Evolutionary conservation across 2,888 invertebrate genomes (phyloP).

Genomic region (Caenorhabditis becei): DNA sequence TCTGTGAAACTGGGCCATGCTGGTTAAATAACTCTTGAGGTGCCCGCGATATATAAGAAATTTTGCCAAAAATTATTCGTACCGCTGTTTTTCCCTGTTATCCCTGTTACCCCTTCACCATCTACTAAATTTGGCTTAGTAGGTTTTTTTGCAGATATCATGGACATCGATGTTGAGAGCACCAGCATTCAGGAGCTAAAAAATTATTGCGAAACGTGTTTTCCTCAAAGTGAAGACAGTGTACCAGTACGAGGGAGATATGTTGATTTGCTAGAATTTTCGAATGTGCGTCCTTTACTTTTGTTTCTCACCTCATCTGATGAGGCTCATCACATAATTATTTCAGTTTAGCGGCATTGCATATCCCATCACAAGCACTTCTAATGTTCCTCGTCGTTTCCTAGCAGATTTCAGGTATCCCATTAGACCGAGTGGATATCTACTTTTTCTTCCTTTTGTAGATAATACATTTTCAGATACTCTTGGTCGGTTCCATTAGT

Average conservation of each 20-base stretch:
- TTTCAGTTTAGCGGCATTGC: slow-evolving; percentile 66
- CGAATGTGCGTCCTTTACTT: slow-evolving; percentile 52
- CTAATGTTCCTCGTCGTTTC: slow-evolving; percentile 48
- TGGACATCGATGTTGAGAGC: slow-evolving; percentile 28
- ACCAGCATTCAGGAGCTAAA: slow-evolving; percentile 20
- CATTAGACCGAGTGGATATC: too few species aligned
- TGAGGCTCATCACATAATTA: not conserved
- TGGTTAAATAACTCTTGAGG: too few species aligned
- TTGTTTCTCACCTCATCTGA: too few species aligned
- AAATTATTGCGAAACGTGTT: slow-evolving; percentile 61
- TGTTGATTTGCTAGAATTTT: slow-evolving; percentile 70
- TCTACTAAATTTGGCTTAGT: too few species aligned
- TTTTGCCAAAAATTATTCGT: too few species aligned
- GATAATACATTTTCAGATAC: slow-evolving; percentile 38
- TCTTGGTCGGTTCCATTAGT: slow-evolving; percentile 71
- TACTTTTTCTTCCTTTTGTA: too few species aligned
- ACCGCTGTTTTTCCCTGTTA: too few species aligned
- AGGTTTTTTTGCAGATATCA: not conserved
- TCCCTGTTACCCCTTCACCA: too few species aligned
- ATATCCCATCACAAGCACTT: slow-evolving; percentile 47
- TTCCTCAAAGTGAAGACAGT: slow-evolving; percentile 40
- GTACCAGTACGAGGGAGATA: slow-evolving; percentile 45
- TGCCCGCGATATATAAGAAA: too few species aligned
- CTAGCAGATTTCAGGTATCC: slow-evolving; percentile 70
- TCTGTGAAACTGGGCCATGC: too few species aligned